Percentiles rank a stretch among this genome's conserved stretches.
phyloP scores from a whole-genome alignment of 1,140 invertebrate species.

The Drosophila parabipectinata region DNA sequence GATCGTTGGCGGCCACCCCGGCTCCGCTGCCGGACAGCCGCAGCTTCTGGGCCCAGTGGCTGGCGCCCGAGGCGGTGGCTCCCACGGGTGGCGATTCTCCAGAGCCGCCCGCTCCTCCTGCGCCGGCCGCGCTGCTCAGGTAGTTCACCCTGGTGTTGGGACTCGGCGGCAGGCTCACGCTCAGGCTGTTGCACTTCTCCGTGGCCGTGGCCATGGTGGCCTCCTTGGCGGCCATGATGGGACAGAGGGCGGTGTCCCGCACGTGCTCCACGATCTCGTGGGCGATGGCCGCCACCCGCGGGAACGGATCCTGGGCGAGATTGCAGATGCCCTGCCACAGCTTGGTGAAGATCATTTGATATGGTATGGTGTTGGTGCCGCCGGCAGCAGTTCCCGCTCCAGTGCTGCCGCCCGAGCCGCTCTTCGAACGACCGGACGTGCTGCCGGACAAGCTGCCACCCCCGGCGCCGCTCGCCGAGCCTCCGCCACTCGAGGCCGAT shows the following conservation, averaged over 20 bases:
- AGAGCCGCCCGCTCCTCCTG: background rate
- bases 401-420: conserved; percentile 47
- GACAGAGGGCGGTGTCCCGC: conserved; percentile 87
- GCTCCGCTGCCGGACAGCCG: conserved; percentile 46
- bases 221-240: conserved; percentile 78
- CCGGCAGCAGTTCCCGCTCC: conserved; percentile 19
- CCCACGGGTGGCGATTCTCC: conserved; percentile 29
- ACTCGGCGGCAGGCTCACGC: conserved; percentile 85
- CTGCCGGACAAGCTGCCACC: conserved; percentile 23
- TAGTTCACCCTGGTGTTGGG: conserved; percentile 85
- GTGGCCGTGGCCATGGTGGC: conserved; percentile 64
- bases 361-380: conserved; percentile 72
- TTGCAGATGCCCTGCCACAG: conserved; percentile 92
- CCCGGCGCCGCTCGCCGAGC: background rate
- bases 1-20: conserved; percentile 25
- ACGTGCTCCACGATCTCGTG: conserved; percentile 89
- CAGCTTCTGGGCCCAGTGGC: conserved; percentile 59
- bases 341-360: conserved; percentile 91
- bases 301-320: conserved; percentile 93
- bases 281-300: conserved; percentile 90
- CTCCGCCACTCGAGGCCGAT: conserved; percentile 1
- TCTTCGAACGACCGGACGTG: conserved; percentile 49
- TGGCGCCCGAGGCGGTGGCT: conserved; percentile 5
- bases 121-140: conserved; percentile 32
- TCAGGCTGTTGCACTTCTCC: conserved; percentile 70